Percentiles rank a stretch among this genome's conserved stretches.
phyloP scores from a whole-genome alignment of 2,797 vertebrate genomes.

The Eremophila alpestris region DNA sequence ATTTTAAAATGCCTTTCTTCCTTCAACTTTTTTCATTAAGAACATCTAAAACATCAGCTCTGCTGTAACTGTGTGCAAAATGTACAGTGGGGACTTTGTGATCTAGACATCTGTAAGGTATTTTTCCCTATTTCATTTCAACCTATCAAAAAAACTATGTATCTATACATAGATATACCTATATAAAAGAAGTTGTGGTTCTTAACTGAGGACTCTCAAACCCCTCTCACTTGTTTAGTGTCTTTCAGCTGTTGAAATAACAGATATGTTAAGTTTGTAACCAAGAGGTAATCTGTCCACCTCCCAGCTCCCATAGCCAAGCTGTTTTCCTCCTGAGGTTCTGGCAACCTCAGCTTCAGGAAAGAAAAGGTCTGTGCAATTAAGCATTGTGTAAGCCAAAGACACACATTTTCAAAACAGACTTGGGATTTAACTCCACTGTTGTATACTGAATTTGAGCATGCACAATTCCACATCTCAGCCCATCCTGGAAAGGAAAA shows the following conservation, averaged over 20 bases:
- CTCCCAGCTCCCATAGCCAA: not conserved
- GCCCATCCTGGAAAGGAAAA: not conserved
- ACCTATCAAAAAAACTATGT: not conserved
- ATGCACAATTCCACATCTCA: not conserved
- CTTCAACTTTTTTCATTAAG: not conserved
- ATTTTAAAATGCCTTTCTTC: not conserved
- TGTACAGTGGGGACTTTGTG: accelerated
- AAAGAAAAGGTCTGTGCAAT: not conserved
- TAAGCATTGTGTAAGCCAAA: not conserved
- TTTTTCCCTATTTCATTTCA: not conserved
- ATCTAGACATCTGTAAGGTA: not conserved
- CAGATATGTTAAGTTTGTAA: not conserved
- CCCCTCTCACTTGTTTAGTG: not conserved
- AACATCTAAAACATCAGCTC: not conserved
- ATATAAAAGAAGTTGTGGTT: not conserved
- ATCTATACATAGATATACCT: not conserved
- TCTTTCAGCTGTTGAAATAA: not conserved
- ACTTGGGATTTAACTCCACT: not conserved
- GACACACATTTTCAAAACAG: not conserved
- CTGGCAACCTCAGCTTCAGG: not conserved
- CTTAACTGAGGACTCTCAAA: not conserved
- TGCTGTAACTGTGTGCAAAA: not conserved
- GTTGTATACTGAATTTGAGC: not conserved
- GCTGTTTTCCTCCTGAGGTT: not conserved
- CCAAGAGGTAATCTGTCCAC: not conserved